phyloP scores from a whole-genome alignment of 1,140 invertebrate genomes.

The Pemphigus obesinymphae region DNA sequence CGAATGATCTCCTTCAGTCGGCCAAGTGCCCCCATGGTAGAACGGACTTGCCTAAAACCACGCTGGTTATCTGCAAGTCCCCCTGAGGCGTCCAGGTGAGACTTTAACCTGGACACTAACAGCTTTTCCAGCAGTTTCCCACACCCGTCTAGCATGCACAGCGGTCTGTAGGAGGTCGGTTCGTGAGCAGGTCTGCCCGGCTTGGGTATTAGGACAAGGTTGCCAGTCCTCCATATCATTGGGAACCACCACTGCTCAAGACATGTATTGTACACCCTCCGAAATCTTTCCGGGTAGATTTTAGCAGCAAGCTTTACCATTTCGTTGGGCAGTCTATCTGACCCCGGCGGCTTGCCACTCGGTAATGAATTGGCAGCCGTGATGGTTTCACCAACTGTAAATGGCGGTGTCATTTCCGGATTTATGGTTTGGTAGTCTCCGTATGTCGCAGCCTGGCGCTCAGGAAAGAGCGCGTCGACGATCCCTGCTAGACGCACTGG shows the following conservation, averaged over 20 bases:
- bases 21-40: background rate
- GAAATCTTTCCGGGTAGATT: background rate
- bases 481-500: background rate
- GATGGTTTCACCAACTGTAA: background rate
- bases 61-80: background rate
- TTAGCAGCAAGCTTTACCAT: background rate
- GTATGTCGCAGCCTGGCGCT: background rate
- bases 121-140: conserved; percentile 22
- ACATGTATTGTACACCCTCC: background rate
- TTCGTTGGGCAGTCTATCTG: background rate
- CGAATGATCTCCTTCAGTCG: background rate
- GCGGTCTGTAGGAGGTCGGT: background rate
- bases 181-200: background rate
- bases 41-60: too few species aligned
- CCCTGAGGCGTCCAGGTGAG: background rate
- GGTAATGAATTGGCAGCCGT: background rate
- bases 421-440: too few species aligned
- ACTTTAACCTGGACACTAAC: background rate
- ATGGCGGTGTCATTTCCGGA: too few species aligned
- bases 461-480: background rate
- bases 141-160: background rate
- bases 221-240: background rate
- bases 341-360: background rate
- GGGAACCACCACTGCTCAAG: background rate
- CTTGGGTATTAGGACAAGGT: conserved; percentile 16